Base-by-base conservation (phyloP, 2,888 invertebrate species). In the Acanthoscelides obtectus region DNA sequence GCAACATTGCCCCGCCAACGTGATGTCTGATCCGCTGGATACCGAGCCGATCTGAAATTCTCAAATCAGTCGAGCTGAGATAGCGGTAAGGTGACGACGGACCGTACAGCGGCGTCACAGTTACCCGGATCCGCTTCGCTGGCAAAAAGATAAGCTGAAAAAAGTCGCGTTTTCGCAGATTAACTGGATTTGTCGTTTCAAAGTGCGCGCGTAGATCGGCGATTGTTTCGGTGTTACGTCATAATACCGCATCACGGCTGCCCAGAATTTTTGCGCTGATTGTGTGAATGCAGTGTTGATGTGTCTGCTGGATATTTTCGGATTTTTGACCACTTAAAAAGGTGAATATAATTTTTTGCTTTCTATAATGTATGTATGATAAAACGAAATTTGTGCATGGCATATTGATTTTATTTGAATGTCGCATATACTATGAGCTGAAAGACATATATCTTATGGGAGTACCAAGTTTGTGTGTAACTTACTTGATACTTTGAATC, bases 61-160 rank as follows among this genome's bases (percentile, higher is more conserved):
- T 73, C 74, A 71, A 74, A 81, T 82, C 82, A 83, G 83, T 82
- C 82, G 77, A 80, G 66, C 79, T 81, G 80, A 83, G 81, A 82
- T 82, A 83, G 83, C 83, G 83, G 85, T 85, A 84, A 85, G 85
- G 85, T 85, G 85, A 81, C 85, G 79, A 83, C 81, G 67, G 70
- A 80, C 79, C 81, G 67, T 71, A 80, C 79, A 66, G 20, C 20
- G 80, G 79, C 77, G 84, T 84, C 85, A 84, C 85, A 85, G 85
- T 85, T 85, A 85, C 85, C 84, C 74, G 73, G 69, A 67, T 66
- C 69, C 70, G 17, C 17, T 17, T 17, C 45, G 45, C 45, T 45
- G 45, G 45, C n/a, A n/a, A n/a, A 45, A 45, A 45, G 45, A 45
- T 12, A 45, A 45, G 45, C 45, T 45, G 45, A 45, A 45, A 45